phyloP scores from a whole-genome alignment of 1,140 invertebrate species.

The Apocrypta bakeri region DNA sequence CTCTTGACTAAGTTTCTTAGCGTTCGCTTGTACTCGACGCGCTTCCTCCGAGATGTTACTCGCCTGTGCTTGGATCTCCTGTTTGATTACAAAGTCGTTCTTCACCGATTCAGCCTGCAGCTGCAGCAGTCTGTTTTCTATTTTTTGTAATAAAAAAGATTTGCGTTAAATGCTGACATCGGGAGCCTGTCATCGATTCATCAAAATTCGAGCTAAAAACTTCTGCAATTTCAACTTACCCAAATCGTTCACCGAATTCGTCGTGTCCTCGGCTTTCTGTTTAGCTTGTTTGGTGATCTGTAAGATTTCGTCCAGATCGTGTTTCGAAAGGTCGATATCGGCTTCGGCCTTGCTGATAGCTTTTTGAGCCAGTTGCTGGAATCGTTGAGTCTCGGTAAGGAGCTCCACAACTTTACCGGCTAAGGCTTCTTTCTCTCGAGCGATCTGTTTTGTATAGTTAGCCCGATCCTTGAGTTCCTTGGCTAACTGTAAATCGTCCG shows the following conservation, averaged over 20 bases:
- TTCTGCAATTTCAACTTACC: constrained; percentile 69
- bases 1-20: constrained; percentile 74
- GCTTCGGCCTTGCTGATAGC: constrained; percentile 87
- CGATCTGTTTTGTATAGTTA: constrained; percentile 82
- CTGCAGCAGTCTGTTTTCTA: constrained; percentile 74
- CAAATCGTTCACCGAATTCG: constrained; percentile 80
- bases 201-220: too few relatives aligned
- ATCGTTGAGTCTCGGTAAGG: constrained; percentile 81
- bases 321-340: constrained; percentile 85
- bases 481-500: constrained; percentile 84
- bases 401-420: constrained; percentile 74
- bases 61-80: constrained; percentile 77
- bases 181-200: too few relatives aligned
- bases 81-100: constrained; percentile 80
- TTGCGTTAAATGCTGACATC: background rate
- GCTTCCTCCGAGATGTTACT: constrained; percentile 76
- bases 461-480: constrained; percentile 85
- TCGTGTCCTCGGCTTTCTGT: constrained; percentile 83
- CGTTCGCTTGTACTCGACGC: constrained; percentile 74
- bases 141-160: background rate
- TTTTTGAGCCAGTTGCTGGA: constrained; percentile 84
- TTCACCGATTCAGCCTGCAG: constrained; percentile 85
- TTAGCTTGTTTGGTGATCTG: constrained; percentile 84
- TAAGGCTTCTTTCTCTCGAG: constrained; percentile 59
- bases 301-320: constrained; percentile 82